phyloP scores from a whole-genome alignment of 2,888 invertebrate species.

The Asteroscopus sphinx region DNA sequence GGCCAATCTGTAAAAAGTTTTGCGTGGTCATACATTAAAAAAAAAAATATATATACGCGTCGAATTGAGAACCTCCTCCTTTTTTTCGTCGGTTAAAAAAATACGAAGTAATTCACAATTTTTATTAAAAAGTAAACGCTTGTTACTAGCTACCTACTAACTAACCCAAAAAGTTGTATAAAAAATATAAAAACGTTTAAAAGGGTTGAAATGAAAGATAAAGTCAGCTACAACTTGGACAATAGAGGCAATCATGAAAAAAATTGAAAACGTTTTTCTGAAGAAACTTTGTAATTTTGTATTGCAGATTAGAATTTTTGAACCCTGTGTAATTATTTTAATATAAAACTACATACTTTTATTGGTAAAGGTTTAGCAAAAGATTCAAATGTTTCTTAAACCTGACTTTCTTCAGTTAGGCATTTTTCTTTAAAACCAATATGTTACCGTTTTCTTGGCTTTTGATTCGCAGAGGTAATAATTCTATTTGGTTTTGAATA shows the following conservation, averaged over 20 bases:
- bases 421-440: no score
- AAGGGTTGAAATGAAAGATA: constrained; percentile 67
- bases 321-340: constrained; percentile 28
- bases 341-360: not conserved
- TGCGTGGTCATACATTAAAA: no score
- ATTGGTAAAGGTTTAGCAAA: not conserved
- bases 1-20: no score
- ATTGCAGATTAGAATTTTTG: constrained; percentile 43
- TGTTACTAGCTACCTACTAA: constrained; percentile 56
- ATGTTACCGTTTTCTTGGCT: no score
- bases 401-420: no score
- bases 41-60: no score
- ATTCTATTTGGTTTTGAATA: no score
- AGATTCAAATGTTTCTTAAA: not conserved
- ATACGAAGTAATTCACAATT: constrained; percentile 54
- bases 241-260: constrained; percentile 69
- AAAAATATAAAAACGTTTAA: constrained; percentile 60
- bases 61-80: no score
- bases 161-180: constrained; percentile 61
- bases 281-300: constrained; percentile 50
- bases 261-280: constrained; percentile 43
- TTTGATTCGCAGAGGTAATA: no score
- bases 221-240: constrained; percentile 62
- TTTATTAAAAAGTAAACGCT: constrained; percentile 62
- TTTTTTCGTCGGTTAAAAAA: no score